These are phyloP conservation scores for Taxidea taxus DNA, from an alignment of 2,113 vertebrate genomes.

Conservation along the genomic window DNA sequence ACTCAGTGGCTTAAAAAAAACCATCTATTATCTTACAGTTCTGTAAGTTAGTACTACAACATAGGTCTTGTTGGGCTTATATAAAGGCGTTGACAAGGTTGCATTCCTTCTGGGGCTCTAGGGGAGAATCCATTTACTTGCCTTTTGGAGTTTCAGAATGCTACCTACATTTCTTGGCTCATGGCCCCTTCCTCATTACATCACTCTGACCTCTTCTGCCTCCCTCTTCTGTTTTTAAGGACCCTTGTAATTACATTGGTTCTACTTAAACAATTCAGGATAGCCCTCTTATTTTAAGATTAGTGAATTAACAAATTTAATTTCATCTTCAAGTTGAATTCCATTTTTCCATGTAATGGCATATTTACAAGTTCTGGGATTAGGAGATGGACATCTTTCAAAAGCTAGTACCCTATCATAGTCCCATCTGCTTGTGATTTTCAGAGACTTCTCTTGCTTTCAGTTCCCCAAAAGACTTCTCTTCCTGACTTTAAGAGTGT, in stretches of 20 bases:
- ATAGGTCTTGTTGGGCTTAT: not conserved
- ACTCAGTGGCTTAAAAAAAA: not conserved
- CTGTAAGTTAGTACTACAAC: not conserved
- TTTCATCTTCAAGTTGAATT: not conserved
- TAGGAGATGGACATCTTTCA: not conserved
- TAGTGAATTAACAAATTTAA: not conserved
- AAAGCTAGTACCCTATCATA: not conserved
- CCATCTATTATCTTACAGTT: not conserved
- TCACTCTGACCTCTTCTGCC: not conserved
- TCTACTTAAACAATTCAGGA: not conserved
- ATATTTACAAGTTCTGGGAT: not conserved
- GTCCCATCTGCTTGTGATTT: not conserved
- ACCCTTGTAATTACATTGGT: not conserved
- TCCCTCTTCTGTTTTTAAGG: not conserved
- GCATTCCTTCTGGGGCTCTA: not conserved
- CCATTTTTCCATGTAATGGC: not conserved
- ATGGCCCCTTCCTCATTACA: not conserved
- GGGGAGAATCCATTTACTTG: not conserved
- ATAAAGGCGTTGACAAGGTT: not conserved
- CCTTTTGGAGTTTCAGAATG: not conserved
- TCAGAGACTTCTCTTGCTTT: not conserved
- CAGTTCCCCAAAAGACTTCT: not conserved
- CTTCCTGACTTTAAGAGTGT: not conserved
- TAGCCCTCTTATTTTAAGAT: not conserved
- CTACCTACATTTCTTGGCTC: not conserved